Base-by-base conservation (phyloP, 2,888 invertebrate genomes). In the Coleophora flavipennella region DNA sequence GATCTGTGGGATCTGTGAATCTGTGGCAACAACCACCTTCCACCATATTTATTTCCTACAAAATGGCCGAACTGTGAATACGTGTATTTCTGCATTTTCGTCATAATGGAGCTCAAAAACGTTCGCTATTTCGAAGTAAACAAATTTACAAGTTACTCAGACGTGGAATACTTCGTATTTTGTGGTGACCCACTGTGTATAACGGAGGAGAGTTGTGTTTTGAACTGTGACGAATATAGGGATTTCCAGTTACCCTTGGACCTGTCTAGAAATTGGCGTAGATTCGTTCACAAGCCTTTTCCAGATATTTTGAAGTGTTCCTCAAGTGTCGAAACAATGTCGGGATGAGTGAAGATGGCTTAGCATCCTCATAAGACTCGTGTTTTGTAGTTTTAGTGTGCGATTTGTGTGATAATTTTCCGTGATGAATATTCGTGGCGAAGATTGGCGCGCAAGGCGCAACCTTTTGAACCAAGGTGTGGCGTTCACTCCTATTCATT, bases 61-160 rank as follows among this genome's bases (percentile, higher is more conserved):
- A 84, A 80, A 84, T 84, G 83, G 83, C 83, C 69, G 83, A 78
- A 77, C 63, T 75, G 60, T 84, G 76, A 76, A 74, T 76, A 81
- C 79, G 81, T 80, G 69, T 74, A 59, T 63, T 67, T 57, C 58
- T 59, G 56, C 47, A 63, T 64, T 67, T 59, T 68, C 55, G 61
- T 60, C 64, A 84, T 59, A 78, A 84, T 84, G 83, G 83, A 83
- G 83, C 71, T 60, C 55, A 58, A 59, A 51, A 76, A 66, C 63
- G 62, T 65, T 58, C 45, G 57, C 47, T 59, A 61, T 66, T 65
- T 55, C 53, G 62, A 69, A 62, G 51, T 62, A 59, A 66, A 57
- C 63, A 66, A 71, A 59, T 65, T 59, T 51, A 47, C 60, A 49
- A 67, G 65, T 72, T 54, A 48, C 60, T 51, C 55, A 50, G 52